Conservation (phyloP, 1,140 invertebrate species). For the Aphelenchoides fujianensis region DNA sequence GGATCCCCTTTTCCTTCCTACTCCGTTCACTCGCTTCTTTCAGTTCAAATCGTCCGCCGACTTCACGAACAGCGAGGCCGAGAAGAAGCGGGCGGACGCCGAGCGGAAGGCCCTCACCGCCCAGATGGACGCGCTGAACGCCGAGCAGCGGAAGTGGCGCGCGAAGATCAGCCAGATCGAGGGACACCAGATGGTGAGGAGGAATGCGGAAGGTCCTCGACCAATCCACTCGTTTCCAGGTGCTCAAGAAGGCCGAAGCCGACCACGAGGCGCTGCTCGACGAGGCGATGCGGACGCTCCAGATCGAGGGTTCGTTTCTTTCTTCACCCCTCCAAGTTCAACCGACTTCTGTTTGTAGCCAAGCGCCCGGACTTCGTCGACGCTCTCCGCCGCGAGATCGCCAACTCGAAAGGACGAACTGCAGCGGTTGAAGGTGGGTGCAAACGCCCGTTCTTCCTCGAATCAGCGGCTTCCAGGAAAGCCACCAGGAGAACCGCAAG, state of each 20-base stretch:
- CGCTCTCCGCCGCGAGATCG: neutral
- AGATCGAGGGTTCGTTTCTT: too few relatives aligned
- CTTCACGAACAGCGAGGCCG: conserved; percentile 23
- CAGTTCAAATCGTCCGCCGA: conserved; percentile 23
- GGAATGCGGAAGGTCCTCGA: too few relatives aligned
- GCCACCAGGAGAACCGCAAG: neutral
- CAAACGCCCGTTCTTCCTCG: too few relatives aligned
- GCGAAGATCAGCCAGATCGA: conserved; percentile 20
- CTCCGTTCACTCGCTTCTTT: too few relatives aligned
- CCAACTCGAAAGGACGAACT: neutral
- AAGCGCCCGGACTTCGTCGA: conserved; percentile 9
- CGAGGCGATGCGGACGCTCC: neutral
- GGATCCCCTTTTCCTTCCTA: neutral
- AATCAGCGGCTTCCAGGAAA: too few relatives aligned
- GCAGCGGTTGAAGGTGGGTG: conserved; percentile 4
- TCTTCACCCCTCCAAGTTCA: too few relatives aligned
- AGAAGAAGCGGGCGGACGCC: conserved; percentile 7
- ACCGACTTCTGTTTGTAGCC: too few relatives aligned
- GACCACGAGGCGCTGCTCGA: conserved; percentile 14
- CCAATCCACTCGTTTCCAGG: conserved; percentile 20
- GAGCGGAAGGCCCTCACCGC: conserved; percentile 6
- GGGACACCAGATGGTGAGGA: conserved; percentile 20
- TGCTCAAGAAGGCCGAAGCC: conserved; percentile 19
- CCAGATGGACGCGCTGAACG: conserved; percentile 23
- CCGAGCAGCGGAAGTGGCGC: conserved; percentile 22